Evolutionary conservation across 53 echinoderm and acorn worm genomes (phyloP), one percentile per base, ranked within the genome.

Genomic region (Hippasteria phrygiana): DNA sequence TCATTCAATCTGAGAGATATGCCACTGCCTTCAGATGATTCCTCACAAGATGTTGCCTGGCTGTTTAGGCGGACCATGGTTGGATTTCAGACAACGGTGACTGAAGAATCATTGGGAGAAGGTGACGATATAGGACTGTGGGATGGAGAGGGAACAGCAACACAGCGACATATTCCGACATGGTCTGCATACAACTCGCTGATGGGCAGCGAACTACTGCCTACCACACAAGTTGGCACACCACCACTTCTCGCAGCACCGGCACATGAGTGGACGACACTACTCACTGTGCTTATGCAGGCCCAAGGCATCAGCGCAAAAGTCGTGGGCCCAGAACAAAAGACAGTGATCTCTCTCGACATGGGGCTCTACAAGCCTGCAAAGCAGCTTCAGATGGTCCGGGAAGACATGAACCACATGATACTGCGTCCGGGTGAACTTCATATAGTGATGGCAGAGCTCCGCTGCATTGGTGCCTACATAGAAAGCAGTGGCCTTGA

Each of bases 221-320:
- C 78, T 51, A 35, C 48, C 38, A 78, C 78, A 53, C 17, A 9
- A 16, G 55, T 53, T 3, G 54, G 54, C 48, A 78, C 78, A 78
- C 78, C 78, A 22, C 78, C 78, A 27, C 17, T 78, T 16, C 9
- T 78, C 20, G 53, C 54, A 35, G 78, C 78, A 78, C 51, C 78
- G 14, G 78, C 78, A 12, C 78, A 78, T 53, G 78, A 78, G 22
- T 78, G 78, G 78, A 4, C 78, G 27, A 78, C 78, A 26, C 33
- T 78, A 3, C 31, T 78, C 12, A 78, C 78, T 4, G 34, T 78
- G 17, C 29, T 78, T 17, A 78, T 46, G 17, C 78, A 78, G 54
- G 78, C 78, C 43, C 78, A 78, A 53, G 78, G 78, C 9, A 78
- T 78, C 18, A n/a, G 10, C 10, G 11, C 75, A 10, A 45, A 75